Evolutionary conservation across 2,113 vertebrate genomes (phyloP), one percentile per base, ranked within the genome.

Genomic region (Anoura caudifer): DNA sequence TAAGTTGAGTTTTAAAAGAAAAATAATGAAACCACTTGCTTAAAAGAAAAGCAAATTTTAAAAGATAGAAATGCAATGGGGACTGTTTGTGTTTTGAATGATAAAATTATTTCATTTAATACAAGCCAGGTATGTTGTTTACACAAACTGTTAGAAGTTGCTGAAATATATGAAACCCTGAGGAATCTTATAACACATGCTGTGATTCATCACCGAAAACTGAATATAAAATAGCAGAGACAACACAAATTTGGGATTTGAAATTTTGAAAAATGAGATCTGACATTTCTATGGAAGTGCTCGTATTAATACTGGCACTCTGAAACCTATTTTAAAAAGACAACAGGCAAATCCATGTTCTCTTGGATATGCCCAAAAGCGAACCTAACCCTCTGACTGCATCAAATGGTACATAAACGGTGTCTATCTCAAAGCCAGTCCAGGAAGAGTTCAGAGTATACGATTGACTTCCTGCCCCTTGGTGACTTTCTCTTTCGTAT

Each of bases 1-100:
- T 91, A 86, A 87, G 14, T 56, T 95, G 59, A 69, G 17, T 81
- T 92, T 87, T 84, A 70, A 93, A 92, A 79, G 81, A 70, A 87
- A 89, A 95, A 93, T 41, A 94, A 95, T 45, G 20, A 96, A 92
- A 50, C 3, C 52, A 56, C 56, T 77, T 24, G 4, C 43, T 92
- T 94, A 88, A 94, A 96, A 97, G 65, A 24, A 93, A 93, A 93
- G 38, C 31, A 85, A 38, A 67, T 15, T 92, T 87, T 82, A 75
- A 92, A 93, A 96, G 89, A 73, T 4, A 94, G 61, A 73, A 86
- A 31, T 38, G 24, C 91, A 83, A 2, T 54, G 7, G n/a, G 63
- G 67, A 75, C 41, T 52, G 17, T 6, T 61, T 59, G 61, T n/a
- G 61, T 85, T 94, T 70, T 89, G 96, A 97, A 88, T 89, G 43